Evolutionary conservation across 1,140 invertebrate genomes (phyloP).

Genomic region (Halesus radiatus): DNA sequence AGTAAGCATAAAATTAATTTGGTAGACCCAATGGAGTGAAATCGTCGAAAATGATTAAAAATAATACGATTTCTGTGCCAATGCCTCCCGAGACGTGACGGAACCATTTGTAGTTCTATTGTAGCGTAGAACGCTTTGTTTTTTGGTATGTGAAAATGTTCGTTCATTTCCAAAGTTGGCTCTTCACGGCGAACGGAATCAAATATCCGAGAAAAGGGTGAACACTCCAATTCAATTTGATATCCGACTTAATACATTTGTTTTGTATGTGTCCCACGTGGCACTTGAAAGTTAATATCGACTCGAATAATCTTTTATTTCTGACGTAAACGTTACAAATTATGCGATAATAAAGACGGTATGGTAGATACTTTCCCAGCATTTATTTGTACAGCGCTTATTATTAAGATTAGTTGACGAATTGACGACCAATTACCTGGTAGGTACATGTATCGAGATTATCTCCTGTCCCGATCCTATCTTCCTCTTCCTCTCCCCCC

Average conservation of each 20-base stretch:
- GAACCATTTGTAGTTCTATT: background rate
- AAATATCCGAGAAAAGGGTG: constrained; percentile 7
- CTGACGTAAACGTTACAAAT: background rate
- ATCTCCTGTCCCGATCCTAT: no score
- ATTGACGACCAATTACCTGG: no score
- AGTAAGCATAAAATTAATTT: constrained; percentile 37
- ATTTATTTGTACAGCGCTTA: no score
- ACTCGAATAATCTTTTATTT: background rate
- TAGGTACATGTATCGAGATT: no score
- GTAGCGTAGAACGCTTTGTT: constrained; percentile 18
- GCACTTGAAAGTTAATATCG: background rate
- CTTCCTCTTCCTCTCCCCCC: no score
- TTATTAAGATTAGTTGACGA: no score
- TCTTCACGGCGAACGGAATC: constrained; percentile 3
- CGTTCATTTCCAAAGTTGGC: constrained; percentile 20
- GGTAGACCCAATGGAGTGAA: constrained; percentile 18
- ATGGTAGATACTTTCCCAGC: no score
- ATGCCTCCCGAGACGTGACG: constrained; percentile 14
- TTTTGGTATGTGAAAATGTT: constrained; percentile 36
- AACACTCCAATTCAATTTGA: constrained; percentile 7
- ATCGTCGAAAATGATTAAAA: constrained; percentile 25
- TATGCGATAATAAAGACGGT: no score
- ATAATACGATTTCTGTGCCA: constrained; percentile 26
- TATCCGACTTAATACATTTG: constrained; percentile 20
- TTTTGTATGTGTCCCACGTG: background rate